phyloP scores from a whole-genome alignment of 1,140 invertebrate species.

The Idris sp. region DNA sequence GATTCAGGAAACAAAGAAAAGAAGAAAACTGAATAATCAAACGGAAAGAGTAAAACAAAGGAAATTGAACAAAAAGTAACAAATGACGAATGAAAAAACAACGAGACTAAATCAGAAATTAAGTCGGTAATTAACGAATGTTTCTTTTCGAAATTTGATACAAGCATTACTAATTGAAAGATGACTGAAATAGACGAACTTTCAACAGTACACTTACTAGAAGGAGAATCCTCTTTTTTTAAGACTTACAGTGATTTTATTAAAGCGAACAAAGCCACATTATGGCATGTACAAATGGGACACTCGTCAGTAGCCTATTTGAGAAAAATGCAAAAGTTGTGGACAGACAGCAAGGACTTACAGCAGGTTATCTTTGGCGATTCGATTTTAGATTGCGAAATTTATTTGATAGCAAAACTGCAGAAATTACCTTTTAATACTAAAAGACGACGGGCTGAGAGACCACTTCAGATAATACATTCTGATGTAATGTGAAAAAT shows the following conservation, averaged over 20 bases:
- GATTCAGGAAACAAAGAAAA: too few species aligned
- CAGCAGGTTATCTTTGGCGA: neutral
- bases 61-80: too few species aligned
- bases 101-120: too few species aligned
- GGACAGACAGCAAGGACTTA: neutral
- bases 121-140: too few species aligned
- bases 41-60: too few species aligned
- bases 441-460: neutral
- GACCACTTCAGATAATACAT: neutral
- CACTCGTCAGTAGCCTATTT: neutral
- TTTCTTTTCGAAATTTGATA: neutral
- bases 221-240: neutral
- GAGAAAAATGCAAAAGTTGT: neutral
- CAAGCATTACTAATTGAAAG: neutral
- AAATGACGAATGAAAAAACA: too few species aligned
- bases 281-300: slow-evolving; percentile 2
- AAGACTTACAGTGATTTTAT: slow-evolving; percentile 1
- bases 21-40: too few species aligned
- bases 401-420: neutral
- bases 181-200: neutral
- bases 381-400: neutral
- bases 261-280: neutral
- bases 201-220: neutral
- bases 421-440: neutral
- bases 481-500: slow-evolving; percentile 8